Conservation (phyloP, 1,140 invertebrate species). For the Neodiprion lecontei region DNA sequence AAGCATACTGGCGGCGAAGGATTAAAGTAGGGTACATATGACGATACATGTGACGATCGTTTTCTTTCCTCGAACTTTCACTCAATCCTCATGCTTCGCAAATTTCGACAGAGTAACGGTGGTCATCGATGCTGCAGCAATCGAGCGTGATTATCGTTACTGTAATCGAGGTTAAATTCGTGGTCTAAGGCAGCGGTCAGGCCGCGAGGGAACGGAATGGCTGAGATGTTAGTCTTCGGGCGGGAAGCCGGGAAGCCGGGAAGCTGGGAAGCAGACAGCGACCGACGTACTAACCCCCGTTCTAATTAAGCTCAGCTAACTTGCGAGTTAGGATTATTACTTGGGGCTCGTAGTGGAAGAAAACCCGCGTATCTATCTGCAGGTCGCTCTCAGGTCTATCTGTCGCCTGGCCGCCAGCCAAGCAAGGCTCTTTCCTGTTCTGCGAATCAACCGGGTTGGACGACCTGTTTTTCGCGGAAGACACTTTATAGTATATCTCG, state of each 20-base stretch:
- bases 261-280: background rate
- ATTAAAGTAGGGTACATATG: no score
- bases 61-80: background rate
- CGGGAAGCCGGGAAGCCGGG: conserved; percentile 39
- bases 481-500: background rate
- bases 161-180: conserved; percentile 2
- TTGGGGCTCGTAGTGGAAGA: conserved; percentile 38
- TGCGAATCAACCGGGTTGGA: background rate
- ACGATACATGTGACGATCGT: background rate
- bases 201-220: conserved; percentile 38
- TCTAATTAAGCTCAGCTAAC: conserved; percentile 58
- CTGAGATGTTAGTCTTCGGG: conserved; percentile 42
- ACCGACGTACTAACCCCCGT: conserved; percentile 40
- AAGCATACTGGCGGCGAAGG: no score
- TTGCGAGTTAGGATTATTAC: conserved; percentile 60
- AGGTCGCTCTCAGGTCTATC: background rate
- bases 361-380: conserved; percentile 27
- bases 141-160: background rate
- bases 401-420: conserved; percentile 40
- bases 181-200: background rate
- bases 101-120: background rate
- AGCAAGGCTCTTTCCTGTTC: conserved; percentile 21
- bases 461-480: background rate
- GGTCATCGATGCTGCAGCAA: background rate
- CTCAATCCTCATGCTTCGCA: background rate